phyloP scores from a whole-genome alignment of 2,888 invertebrate species.

The Hydropsyche betteni region DNA sequence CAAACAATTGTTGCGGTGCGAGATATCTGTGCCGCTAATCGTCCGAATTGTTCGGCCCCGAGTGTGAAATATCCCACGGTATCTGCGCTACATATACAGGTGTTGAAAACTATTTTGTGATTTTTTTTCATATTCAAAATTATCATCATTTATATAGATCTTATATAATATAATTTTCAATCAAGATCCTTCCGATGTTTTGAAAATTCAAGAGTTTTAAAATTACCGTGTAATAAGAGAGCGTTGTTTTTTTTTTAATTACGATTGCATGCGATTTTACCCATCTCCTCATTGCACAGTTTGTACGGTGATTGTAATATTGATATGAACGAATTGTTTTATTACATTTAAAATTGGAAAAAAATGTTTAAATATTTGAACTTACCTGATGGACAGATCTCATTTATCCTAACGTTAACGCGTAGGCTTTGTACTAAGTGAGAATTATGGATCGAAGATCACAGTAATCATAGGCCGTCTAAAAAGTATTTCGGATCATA shows the following conservation, averaged over 20 bases:
- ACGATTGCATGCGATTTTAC: too few species aligned
- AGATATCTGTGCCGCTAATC: conserved; percentile 45
- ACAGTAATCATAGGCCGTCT: conserved; percentile 47
- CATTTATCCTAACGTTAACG: conserved; percentile 42
- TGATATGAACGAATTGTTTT: too few species aligned
- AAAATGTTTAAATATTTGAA: conserved; percentile 20
- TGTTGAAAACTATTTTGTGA: conserved; percentile 18
- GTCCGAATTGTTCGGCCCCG: conserved; percentile 46
- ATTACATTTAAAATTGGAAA: too few species aligned
- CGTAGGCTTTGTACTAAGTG: conserved; percentile 44
- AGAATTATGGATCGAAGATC: conserved; percentile 47
- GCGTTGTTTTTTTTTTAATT: too few species aligned
- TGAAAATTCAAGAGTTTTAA: too few species aligned
- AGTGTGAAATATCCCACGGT: conserved; percentile 50
- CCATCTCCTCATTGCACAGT: too few species aligned
- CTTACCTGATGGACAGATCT: conserved; percentile 39
- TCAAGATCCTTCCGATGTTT: too few species aligned
- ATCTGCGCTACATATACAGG: conserved; percentile 29
- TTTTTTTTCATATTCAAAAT: neutral
- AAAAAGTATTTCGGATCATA: conserved; percentile 34
- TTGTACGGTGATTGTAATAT: too few species aligned
- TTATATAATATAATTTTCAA: too few species aligned
- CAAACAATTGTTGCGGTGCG: conserved; percentile 28
- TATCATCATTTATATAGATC: neutral
- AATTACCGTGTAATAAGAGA: too few species aligned